Base-by-base conservation (phyloP, 1,140 invertebrate species). In the Cecropterus lyciades region DNA sequence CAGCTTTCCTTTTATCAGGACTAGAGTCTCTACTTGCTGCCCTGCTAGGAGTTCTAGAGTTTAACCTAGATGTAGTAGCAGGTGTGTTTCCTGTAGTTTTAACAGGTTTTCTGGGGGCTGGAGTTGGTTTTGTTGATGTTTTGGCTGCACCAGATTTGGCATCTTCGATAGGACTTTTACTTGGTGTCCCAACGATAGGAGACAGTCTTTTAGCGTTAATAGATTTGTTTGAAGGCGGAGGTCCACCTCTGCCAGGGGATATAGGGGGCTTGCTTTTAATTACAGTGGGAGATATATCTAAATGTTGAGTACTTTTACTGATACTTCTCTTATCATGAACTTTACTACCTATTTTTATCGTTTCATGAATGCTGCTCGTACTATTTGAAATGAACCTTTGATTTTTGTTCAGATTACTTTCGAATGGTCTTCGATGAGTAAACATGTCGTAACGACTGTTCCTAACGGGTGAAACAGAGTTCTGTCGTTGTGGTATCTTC, bases 331-430 rank as follows among this genome's bases (percentile, higher is more conserved):
- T 84, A 56, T 89, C 85, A 64, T 87, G 84, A 30, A 78, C 75
- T 59, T 80, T 77, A 70, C 85, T 83, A 51, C 85, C 82, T 69
- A 90, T 79, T 73, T 73, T 87, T 24, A 87, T 89, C 1, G 86
- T 92, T 72, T 93, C 91, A 49, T 92, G 83, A 57, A 93, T 92
- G 67, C 91, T 92, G 64, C 91, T 92, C 0, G 91, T 92, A 65
- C 92, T 93, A 40, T 84, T 93, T 2, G 92, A 93, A 43, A 93
- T 92, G 57, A 85, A 92, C 57, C 82, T 84, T 73, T 89, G 89
- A 75, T 84, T 89, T 75, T 80, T 79, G 55, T 77, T 79, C 24
- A 91, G 65, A 69, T 72, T 77, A 65, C 77, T 86, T 63, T 89
- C 71, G 14, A 82, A 59, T 33, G 82, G 73, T 67, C 76, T 77